These are phyloP conservation scores for Gonioctena quinquepunctata DNA, from an alignment of 1,140 invertebrate species.

Conservation along the genomic window DNA sequence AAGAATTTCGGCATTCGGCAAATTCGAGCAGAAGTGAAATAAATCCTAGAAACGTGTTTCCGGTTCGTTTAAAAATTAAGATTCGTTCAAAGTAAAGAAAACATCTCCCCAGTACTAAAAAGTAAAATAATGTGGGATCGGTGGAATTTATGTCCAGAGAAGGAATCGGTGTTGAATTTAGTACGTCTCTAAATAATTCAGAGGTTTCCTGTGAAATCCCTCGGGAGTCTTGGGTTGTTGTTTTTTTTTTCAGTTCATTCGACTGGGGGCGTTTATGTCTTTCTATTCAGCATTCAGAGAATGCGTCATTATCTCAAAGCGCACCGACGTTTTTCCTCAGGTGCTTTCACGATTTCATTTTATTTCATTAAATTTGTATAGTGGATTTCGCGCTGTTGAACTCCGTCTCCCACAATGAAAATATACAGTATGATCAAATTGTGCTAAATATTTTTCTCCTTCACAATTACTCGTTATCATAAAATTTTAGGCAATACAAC, in stretches of 20 bases:
- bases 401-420: too few relatives aligned
- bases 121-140: not conserved
- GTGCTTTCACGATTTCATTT: too few relatives aligned
- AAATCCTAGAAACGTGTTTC: not conserved
- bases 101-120: not conserved
- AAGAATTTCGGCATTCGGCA: too few relatives aligned
- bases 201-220: not conserved
- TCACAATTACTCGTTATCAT: too few relatives aligned
- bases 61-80: not conserved
- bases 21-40: not conserved
- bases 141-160: not conserved
- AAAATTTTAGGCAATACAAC: too few relatives aligned
- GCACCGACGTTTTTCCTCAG: too few relatives aligned
- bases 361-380: too few relatives aligned
- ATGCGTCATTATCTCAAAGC: too few relatives aligned
- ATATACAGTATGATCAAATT: too few relatives aligned
- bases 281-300: too few relatives aligned
- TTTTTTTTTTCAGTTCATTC: not conserved
- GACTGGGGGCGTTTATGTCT: not conserved
- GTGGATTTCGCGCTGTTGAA: too few relatives aligned
- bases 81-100: not conserved
- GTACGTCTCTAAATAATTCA: not conserved
- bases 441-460: too few relatives aligned
- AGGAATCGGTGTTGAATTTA: not conserved
- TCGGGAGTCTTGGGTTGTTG: not conserved